Base-by-base conservation (phyloP, 2,113 vertebrate genomes). In the Myrmecobius fasciatus region DNA sequence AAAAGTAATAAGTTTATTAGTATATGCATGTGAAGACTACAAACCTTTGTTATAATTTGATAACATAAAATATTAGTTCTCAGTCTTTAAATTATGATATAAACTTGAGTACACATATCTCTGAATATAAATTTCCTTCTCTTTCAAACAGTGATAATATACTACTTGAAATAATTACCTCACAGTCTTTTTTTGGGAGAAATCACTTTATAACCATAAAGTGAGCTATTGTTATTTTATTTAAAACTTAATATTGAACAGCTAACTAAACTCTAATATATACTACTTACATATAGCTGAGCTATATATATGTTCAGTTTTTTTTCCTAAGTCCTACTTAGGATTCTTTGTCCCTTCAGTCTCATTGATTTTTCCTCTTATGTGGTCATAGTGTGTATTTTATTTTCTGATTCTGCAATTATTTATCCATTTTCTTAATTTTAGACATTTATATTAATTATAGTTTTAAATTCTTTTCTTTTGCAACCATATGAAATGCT, bases 1-100 rank as follows among this genome's bases (percentile, higher is more conserved):
- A 95, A 96, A 94, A 94, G 31, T 49, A 0, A 0, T 53, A 95
- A 89, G 7, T 91, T 96, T 43, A 83, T 95, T 94, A 90, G n/a
- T 52, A 10, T 90, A n/a, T 91, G 0, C 83, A 89, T 24, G 93
- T 28, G 95, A 90, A 91, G 31, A 47, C 47, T 91, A 51, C 75
- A 92, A 93, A 92, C 89, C 89, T 96, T 96, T 92, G 93, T 52
- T 89, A 92, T 96, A 54, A 96, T 94, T 47, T 28, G 94, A 51
- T 96, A 91, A 95, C 92, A 47, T 92, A n/a, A 25, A 3, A 43
- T 94, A 31, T 96, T 31, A 67, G 52, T 93, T 83, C 93, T 11
- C 89, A 83, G 52, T 89, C 91, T 93, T 94, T 67, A 91, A 75
- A 92, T 95, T 89, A 46, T 96, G 46, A 89, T 90, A 95, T 95